Evolutionary conservation across 2,797 vertebrate species (phyloP).

Genomic region (Cirrhinus mrigala): DNA sequence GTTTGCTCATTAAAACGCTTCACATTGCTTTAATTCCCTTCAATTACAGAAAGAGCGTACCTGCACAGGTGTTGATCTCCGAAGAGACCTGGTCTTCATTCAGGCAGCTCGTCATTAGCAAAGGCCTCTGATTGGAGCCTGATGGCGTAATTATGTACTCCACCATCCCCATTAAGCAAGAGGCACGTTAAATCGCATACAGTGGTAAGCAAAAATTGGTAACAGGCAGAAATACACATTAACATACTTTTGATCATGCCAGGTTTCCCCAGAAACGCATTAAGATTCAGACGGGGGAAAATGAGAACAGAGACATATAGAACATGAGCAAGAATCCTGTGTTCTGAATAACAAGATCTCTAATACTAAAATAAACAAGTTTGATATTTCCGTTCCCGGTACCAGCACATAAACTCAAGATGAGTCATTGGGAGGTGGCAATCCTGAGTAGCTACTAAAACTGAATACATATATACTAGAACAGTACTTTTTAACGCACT

Average conservation of each 20-base stretch:
- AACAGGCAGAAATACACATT: slow-evolving; percentile 8
- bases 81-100: slow-evolving; percentile 25
- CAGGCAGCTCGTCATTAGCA: slow-evolving; percentile 43
- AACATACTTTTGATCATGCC: slow-evolving; percentile 39
- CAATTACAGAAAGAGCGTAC: slow-evolving; percentile 45
- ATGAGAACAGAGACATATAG: neutral
- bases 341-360: slow-evolving; percentile 1
- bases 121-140: slow-evolving; percentile 44
- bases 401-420: neutral
- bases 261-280: slow-evolving; percentile 11
- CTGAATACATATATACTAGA: neutral
- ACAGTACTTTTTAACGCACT: no score
- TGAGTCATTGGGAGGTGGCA: neutral
- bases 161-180: slow-evolving; percentile 13
- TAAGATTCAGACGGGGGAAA: neutral
- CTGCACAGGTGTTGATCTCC: slow-evolving; percentile 68
- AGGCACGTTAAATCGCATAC: slow-evolving; percentile 1
- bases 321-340: neutral
- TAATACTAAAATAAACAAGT: slow-evolving; percentile 8
- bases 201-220: slow-evolving; percentile 15
- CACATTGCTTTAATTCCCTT: slow-evolving; percentile 17
- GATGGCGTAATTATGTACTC: slow-evolving; percentile 42
- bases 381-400: neutral
- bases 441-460: neutral
- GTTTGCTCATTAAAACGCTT: slow-evolving; percentile 45